Conservation (phyloP, 2,113 vertebrate species). For the Oryzias javanicus region DNA sequence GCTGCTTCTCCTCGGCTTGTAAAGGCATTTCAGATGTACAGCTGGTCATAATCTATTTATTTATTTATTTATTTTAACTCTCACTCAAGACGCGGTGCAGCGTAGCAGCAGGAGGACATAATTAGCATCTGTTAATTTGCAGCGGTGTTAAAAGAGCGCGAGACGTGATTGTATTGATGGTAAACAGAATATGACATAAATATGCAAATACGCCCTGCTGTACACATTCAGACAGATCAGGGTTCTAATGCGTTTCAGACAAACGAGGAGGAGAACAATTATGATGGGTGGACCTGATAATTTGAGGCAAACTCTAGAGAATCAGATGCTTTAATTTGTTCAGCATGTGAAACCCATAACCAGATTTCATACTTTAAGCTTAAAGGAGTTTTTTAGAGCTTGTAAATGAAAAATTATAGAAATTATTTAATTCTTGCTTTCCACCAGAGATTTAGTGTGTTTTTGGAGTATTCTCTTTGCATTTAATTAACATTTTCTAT, state of each 20-base stretch:
- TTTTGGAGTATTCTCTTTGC: neutral
- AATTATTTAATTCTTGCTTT: no score
- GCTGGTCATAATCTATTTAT: neutral
- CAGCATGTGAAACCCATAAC: no score
- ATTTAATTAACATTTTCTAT: neutral
- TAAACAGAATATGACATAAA: neutral
- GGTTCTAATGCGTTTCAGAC: no score
- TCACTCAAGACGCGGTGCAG: neutral
- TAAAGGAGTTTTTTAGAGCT: no score
- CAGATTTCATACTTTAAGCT: no score
- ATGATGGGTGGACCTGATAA: no score
- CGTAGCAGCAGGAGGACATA: constrained; percentile 1
- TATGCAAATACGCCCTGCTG: neutral
- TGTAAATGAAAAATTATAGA: no score
- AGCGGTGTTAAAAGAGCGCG: neutral
- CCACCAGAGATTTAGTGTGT: no score
- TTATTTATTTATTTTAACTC: constrained; percentile 1
- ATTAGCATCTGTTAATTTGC: neutral
- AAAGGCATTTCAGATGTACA: neutral
- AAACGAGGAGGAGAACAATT: no score
- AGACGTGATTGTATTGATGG: neutral
- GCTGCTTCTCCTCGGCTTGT: neutral
- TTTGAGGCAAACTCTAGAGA: no score
- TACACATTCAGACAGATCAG: neutral
- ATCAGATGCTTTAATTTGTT: no score